These are phyloP conservation scores for Pachycephala philippinensis DNA, from an alignment of 2,113 vertebrate genomes.

Conservation along the genomic window DNA sequence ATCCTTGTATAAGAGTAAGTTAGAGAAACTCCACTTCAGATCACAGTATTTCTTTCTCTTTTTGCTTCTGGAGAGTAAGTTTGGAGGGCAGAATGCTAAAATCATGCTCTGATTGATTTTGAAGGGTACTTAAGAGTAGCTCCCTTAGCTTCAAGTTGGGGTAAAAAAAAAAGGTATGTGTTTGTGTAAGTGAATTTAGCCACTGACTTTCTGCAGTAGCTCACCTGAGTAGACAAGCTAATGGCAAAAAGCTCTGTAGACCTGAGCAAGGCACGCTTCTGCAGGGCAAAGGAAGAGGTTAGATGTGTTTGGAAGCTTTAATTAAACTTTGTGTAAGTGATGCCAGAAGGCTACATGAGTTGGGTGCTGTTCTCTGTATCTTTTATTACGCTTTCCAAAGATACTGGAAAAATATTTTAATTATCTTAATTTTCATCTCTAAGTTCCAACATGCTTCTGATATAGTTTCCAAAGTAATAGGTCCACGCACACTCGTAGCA, in stretches of 20 bases:
- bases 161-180: not conserved
- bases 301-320: not conserved
- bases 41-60: not conserved
- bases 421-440: not conserved
- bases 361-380: not conserved
- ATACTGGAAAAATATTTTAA: not conserved
- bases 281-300: not conserved
- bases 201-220: not conserved
- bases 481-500: not conserved
- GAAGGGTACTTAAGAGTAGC: not conserved
- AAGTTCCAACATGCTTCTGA: not conserved
- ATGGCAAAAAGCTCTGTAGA: not conserved
- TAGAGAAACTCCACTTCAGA: not conserved
- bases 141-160: not conserved
- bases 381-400: not conserved
- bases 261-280: not conserved
- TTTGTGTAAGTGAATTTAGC: not conserved
- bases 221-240: not conserved
- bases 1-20: not conserved
- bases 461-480: not conserved
- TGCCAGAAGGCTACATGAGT: not conserved
- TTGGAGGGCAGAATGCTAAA: conserved; percentile 8
- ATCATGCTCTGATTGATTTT: not conserved
- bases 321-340: not conserved
- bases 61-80: not conserved